Evolutionary conservation across 2,888 invertebrate genomes (phyloP).

Genomic region (Chironomus tentans): DNA sequence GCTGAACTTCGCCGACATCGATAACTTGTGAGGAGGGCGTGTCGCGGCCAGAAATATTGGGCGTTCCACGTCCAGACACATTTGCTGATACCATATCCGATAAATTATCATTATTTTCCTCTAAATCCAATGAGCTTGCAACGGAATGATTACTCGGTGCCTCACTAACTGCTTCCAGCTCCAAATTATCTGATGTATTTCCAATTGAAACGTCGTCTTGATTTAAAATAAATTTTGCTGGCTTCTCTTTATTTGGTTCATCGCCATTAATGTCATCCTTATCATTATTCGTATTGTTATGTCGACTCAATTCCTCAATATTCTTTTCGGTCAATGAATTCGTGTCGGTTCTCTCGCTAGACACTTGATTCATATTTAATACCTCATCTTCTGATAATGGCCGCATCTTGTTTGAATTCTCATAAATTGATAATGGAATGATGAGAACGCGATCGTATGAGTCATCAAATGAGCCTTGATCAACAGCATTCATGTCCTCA

Average conservation of each 20-base stretch:
- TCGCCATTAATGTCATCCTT: constrained; percentile 28
- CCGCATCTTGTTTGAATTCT: constrained; percentile 50
- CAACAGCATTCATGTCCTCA: not conserved
- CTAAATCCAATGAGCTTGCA: constrained; percentile 79
- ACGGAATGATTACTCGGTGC: constrained; percentile 94
- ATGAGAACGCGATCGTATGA: constrained; percentile 51
- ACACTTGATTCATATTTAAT: constrained; percentile 41
- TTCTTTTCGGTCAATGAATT: constrained; percentile 32
- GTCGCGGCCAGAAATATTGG: constrained; percentile 93
- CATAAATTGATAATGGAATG: constrained; percentile 53
- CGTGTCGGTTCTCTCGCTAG: constrained; percentile 34
- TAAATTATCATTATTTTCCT: constrained; percentile 81
- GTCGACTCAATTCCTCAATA: constrained; percentile 33
- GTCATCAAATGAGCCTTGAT: too few species aligned
- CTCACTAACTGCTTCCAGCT: constrained; percentile 92
- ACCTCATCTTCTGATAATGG: constrained; percentile 59
- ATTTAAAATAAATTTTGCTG: constrained; percentile 62
- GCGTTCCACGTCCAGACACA: constrained; percentile 82
- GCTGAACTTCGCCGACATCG: constrained; percentile 53
- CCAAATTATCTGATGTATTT: constrained; percentile 86
- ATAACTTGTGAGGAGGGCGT: constrained; percentile 91
- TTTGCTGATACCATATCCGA: constrained; percentile 97
- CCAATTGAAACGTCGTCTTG: constrained; percentile 89
- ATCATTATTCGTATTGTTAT: constrained; percentile 20
- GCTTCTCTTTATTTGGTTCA: not conserved